A percentile compares a stretch with the other conserved stretches of the same genome.
phyloP scores from a whole-genome alignment of 2,888 invertebrate genomes.

The Torymus tubicola region DNA sequence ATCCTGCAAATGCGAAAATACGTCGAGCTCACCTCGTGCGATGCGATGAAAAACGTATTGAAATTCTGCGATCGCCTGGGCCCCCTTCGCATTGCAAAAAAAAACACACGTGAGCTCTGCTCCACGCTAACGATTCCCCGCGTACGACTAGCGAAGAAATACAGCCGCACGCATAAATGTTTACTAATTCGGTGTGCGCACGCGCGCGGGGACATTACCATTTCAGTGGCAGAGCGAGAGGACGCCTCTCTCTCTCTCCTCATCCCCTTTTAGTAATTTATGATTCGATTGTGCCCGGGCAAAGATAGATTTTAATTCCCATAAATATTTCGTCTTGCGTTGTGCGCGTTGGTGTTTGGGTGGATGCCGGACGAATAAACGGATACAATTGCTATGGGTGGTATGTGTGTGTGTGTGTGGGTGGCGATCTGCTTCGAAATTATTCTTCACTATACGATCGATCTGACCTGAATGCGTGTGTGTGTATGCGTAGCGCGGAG shows the following conservation, averaged over 20 bases:
- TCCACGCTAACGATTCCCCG: constrained; percentile 39
- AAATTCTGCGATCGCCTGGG: constrained; percentile 30
- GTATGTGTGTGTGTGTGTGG: too few species aligned
- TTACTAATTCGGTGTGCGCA: constrained; percentile 41
- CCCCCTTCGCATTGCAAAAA: neutral
- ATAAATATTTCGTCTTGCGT: constrained; percentile 37
- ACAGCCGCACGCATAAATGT: constrained; percentile 53
- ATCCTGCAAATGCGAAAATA: constrained; percentile 9
- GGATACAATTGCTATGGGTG: too few species aligned
- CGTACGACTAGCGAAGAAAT: constrained; percentile 22
- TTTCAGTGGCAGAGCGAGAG: constrained; percentile 7
- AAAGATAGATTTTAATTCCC: constrained; percentile 54
- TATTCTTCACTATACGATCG: too few species aligned
- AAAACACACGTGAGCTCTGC: neutral
- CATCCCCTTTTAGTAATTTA: constrained; percentile 39
- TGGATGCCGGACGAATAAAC: too few species aligned
- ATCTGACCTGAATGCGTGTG: too few species aligned
- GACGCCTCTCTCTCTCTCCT: too few species aligned
- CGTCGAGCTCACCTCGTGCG: neutral
- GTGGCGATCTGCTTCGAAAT: too few species aligned
- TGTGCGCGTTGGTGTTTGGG: too few species aligned
- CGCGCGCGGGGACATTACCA: constrained; percentile 31
- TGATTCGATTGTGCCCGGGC: constrained; percentile 45
- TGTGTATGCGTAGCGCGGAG: too few species aligned
- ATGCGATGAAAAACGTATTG: constrained; percentile 14